Evolutionary conservation across 1,140 invertebrate genomes (phyloP).

Genomic region (Dendrolimus punctatus): DNA sequence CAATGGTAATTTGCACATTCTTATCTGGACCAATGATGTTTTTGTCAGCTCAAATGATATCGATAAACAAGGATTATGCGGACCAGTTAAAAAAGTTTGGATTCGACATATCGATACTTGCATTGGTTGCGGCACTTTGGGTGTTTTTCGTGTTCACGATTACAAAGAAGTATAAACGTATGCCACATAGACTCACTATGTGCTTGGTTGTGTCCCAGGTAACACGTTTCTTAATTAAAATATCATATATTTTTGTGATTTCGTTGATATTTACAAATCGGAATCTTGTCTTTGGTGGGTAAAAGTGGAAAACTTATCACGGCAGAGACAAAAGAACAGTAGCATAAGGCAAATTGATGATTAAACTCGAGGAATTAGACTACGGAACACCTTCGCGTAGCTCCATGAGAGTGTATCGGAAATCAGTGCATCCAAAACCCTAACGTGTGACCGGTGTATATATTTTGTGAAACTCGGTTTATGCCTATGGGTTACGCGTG

Average conservation of each 20-base stretch:
- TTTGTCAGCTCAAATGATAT: constrained; percentile 93
- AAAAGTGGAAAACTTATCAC: too few relatives aligned
- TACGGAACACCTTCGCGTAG: neutral
- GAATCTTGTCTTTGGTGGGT: too few relatives aligned
- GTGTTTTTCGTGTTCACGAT: constrained; percentile 83
- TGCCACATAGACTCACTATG: constrained; percentile 88
- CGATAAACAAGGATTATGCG: constrained; percentile 83
- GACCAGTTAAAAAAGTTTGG: constrained; percentile 84
- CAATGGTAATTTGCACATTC: constrained; percentile 95
- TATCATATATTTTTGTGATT: too few relatives aligned
- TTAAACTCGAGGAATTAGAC: too few relatives aligned
- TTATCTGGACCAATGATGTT: constrained; percentile 96
- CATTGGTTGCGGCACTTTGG: constrained; percentile 84
- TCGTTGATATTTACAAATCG: too few relatives aligned
- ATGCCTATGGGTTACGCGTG: neutral
- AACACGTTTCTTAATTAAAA: constrained; percentile 12
- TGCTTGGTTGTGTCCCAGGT: constrained; percentile 88
- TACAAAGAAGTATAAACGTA: constrained; percentile 82
- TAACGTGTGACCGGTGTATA: neutral
- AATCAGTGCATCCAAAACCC: neutral
- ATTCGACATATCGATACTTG: constrained; percentile 87
- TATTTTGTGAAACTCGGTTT: constrained; percentile 2
- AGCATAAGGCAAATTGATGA: too few relatives aligned
- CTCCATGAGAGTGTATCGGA: neutral
- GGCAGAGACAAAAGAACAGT: too few relatives aligned